Base-by-base conservation (phyloP, 2,888 invertebrate genomes). In the Panzeria rudis region DNA sequence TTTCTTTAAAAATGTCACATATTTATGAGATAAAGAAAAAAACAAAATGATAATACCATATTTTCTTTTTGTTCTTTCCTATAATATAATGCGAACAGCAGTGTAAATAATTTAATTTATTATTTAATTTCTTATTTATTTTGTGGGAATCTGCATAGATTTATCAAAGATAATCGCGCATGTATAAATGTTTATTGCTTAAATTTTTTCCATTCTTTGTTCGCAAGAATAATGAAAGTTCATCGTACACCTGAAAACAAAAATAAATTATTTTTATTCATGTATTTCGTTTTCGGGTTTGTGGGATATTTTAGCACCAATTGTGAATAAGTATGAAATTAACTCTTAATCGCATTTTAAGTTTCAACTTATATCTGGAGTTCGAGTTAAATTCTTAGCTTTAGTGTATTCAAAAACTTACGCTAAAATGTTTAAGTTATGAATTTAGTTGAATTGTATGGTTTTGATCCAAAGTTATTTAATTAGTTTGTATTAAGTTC, bases 51-150 rank as follows among this genome's bases (percentile, higher is more conserved):
- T 29, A 29, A 29, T 44, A 25, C 38, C n/a, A 50, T 7, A 35
- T 20, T 59, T 77, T 77, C 35, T 29, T 38, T 50, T 59, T 66
- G 15, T 47, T 68, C 5, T n/a, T 64, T 41, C 9, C 15, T 54
- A 29, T n/a, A 56, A 56, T 56, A 56, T 56, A 56, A 56, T 56
- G 25, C n/a, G 13, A 62, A 80, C 54, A 80, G 62, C 81, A 80
- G 83, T 83, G 84, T 82, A 78, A 77, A 84, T 84, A 85, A 87
- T 87, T 86, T 87, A 83, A 84, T 87, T 84, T 83, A 85, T 86
- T 80, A 86, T 84, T 86, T 87, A 62, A 81, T 80, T 79, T 64
- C 56, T 80, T 84, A 77, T 72, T 69, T 76, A 71, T 78, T 69
- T 85, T 75, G 73, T 78, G 54, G 69, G 9, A 52, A 71, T 82